Evolutionary conservation across 2,797 vertebrate species (phyloP).

Genomic region (Oreochromis mossambicus): DNA sequence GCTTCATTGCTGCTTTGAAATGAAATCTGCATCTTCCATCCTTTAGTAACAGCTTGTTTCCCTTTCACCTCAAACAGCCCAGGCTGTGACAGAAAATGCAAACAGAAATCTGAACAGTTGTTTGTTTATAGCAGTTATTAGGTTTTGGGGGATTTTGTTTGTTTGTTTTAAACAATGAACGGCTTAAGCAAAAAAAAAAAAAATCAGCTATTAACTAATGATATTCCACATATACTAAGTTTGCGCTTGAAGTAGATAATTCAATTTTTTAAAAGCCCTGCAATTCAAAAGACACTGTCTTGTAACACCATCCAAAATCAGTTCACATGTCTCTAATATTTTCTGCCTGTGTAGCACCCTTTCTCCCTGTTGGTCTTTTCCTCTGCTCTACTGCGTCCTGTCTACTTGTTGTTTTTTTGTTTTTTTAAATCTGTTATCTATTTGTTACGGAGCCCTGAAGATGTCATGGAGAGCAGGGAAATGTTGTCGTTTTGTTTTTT

Average conservation of each 20-base stretch:
- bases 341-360: background rate
- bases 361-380: background rate
- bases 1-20: conserved; percentile 28
- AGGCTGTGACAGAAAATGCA: background rate
- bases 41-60: background rate
- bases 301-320: background rate
- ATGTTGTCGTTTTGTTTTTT: background rate
- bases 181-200: background rate
- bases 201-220: background rate
- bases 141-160: background rate
- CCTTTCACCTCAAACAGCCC: conserved; percentile 38
- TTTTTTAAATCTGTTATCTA: background rate
- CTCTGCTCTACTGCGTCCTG: background rate
- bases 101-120: background rate
- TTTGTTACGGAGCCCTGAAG: background rate
- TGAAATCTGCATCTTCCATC: conserved; percentile 20
- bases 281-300: background rate
- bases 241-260: background rate
- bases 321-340: background rate
- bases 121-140: background rate
- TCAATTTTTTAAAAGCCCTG: background rate
- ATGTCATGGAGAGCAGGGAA: background rate
- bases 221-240: background rate
- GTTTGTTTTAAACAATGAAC: background rate
- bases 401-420: background rate